Percentiles rank a stretch among this genome's conserved stretches.
Evolutionary conservation across 2,888 invertebrate species (phyloP).

Genomic region (Notodonta dromedarius): DNA sequence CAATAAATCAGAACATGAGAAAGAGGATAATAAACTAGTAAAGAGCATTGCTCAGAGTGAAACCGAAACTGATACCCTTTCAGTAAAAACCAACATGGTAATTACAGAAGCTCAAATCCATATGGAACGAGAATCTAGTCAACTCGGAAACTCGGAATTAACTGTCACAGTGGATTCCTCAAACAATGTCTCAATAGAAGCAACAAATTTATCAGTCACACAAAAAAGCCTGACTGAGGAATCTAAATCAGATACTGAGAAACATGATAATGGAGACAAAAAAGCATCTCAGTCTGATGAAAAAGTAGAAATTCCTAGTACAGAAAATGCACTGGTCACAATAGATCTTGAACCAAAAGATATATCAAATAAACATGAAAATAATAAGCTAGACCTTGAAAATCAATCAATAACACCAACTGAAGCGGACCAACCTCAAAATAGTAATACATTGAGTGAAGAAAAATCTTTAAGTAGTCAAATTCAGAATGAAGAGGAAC

Average conservation of each 20-base stretch:
- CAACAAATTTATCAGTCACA: slow-evolving; percentile 66
- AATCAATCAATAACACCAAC: background rate
- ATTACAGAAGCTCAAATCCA: slow-evolving; percentile 82
- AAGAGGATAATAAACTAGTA: slow-evolving; percentile 48
- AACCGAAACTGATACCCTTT: slow-evolving; percentile 78
- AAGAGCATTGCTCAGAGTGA: slow-evolving; percentile 71
- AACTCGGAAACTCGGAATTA: slow-evolving; percentile 74
- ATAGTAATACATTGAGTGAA: slow-evolving; percentile 12
- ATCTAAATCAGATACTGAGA: slow-evolving; percentile 40
- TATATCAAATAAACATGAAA: slow-evolving; percentile 12
- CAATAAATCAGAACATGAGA: slow-evolving; percentile 56
- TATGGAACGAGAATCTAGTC: slow-evolving; percentile 72
- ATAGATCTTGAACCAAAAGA: slow-evolving; percentile 5
- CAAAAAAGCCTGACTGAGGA: slow-evolving; percentile 63
- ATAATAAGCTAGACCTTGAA: slow-evolving; percentile 15
- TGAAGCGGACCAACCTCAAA: background rate
- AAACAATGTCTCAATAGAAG: slow-evolving; percentile 76
- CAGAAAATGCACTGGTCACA: slow-evolving; percentile 20
- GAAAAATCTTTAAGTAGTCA: slow-evolving; percentile 13
- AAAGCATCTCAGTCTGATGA: slow-evolving; percentile 15
- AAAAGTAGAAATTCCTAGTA: slow-evolving; percentile 20
- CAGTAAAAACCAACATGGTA: slow-evolving; percentile 78
- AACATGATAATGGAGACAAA: slow-evolving; percentile 24
- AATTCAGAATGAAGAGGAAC: slow-evolving; percentile 13
- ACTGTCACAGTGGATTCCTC: slow-evolving; percentile 73